These are phyloP conservation scores for Diadromus collaris DNA, from an alignment of 2,888 invertebrate species.

Conservation along the genomic window DNA sequence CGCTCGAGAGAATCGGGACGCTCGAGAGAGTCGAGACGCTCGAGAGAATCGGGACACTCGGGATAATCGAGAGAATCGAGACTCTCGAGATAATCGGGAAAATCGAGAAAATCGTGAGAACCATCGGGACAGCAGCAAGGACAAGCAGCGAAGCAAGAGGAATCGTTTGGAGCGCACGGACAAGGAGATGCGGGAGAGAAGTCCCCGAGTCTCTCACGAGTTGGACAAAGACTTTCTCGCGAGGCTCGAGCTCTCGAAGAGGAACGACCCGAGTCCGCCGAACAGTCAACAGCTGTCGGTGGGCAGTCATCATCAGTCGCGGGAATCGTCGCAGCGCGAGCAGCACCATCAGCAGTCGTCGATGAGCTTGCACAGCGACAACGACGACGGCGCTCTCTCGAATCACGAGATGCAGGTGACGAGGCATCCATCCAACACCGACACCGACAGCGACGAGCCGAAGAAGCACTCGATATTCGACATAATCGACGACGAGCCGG, in stretches of 20 bases:
- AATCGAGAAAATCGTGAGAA: conserved; percentile 75
- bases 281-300: conserved; percentile 69
- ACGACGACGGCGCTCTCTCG: conserved; percentile 75
- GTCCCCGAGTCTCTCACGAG: conserved; percentile 76
- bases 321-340: conserved; percentile 68
- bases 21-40: conserved; percentile 47
- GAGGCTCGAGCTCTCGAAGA: conserved; percentile 74
- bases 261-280: conserved; percentile 70
- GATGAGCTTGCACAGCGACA: conserved; percentile 74
- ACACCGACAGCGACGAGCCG: conserved; percentile 89
- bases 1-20: conserved; percentile 72
- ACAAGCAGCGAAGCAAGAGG: conserved; percentile 75
- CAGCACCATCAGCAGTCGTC: conserved; percentile 69
- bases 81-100: conserved; percentile 52
- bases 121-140: conserved; percentile 73
- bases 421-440: conserved; percentile 77
- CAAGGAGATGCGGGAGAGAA: conserved; percentile 76
- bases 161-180: conserved; percentile 67
- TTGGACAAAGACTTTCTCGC: conserved; percentile 77
- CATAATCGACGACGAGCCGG: conserved; percentile 93
- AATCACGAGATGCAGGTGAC: conserved; percentile 75
- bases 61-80: conserved; percentile 66
- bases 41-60: conserved; percentile 65
- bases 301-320: conserved; percentile 67
- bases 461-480: conserved; percentile 96